Base-by-base conservation (phyloP, 2,113 vertebrate genomes). In the Elephantulus edwardii region DNA sequence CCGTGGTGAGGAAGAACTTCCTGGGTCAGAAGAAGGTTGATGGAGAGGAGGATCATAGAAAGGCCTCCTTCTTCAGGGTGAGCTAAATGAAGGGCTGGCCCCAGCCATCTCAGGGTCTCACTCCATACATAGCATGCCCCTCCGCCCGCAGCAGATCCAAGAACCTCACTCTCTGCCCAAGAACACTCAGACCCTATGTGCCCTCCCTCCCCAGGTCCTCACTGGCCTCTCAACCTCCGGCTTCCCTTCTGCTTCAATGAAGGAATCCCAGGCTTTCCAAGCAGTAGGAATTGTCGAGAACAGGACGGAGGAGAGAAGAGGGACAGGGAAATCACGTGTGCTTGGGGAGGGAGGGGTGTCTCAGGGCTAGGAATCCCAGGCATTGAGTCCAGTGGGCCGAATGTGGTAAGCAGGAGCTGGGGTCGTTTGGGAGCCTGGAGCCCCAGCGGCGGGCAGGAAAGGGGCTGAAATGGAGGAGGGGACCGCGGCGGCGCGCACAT, bases 1-100 rank as follows among this genome's bases (percentile, higher is more conserved):
- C 56, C 64, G 80, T 80, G 64, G 40, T n/a, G n/a, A 94, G 88
- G 66, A 74, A 91, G 92, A 90, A 75, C 72, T 89, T 86, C 84
- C 88, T 35, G 60, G 74, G 52, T 83, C 58, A 44, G 30, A 26
- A 38, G 7, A 38, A 81, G 26, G 19, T 2, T 83, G 74, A 70
- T 44, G 22, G 56, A 58, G 38, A 71, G 46, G 44, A 74, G 35
- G 19, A 72, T 11, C 50, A n/a, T n/a, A n/a, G 22, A 46, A 83
- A 88, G 44, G 17, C 62, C 75, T 40, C 70, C 35, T 35, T 46
- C 42, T 68, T 35, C n/a, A 30, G 62, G n/a, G 56, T 44, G 80
- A 72, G 66, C 54, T 1, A 2, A 19, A 12, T 30, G 56, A 77
- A 44, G 40, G 33, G 20, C 58, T 28, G 46, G 54, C 72, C 62